Base-by-base conservation (phyloP, 1,140 invertebrate genomes). In the Rhagoletis zephyria region DNA sequence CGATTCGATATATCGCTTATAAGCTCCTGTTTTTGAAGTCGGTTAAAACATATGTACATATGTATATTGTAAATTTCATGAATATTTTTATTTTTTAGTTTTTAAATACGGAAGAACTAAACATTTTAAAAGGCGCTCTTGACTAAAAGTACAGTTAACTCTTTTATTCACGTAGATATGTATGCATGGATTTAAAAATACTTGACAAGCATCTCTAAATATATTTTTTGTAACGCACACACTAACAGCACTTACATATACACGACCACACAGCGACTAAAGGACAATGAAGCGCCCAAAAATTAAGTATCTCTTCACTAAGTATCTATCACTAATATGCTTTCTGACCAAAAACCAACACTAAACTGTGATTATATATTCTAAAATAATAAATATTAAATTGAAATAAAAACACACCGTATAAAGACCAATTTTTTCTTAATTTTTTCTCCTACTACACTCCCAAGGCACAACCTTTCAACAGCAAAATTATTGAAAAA, bases 231-330 rank as follows among this genome's bases (percentile, higher is more conserved):
- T 63, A 63, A 67, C 6, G 40, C 16, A 30, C 30, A 67, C 16
- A 63, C 16, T 63, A 16, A 63, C 12, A 63, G 12, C 42, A 45
- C 74, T 10, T 81, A 56, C 7, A 30, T 51, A 56, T 51, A 30
- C 74, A 81, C 45, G 45, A 42, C 12, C 30, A 9, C 70, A 77
- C n/a, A 6, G 6, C 64, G 5, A 67, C 19, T 0, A 48, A 81
- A 81, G 74, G 74, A 81, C 74, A 81, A 81, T 56, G 74, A 56
- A 56, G 74, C 74, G 56, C 14, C 40, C 67, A 45, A 45, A 74
- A 67, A 40, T 67, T 19, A 12, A 40, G 63, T 40, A 10, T 42
- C n/a, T 40, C 6, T 67, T 67, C 64, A 42, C 64, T 42, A 30
- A 30, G 30, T 30, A 30, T 30, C 30, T 30, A 67, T 67, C 30